A percentile compares a stretch with the other conserved stretches of the same genome.
Conservation (phyloP, 1,140 invertebrate species). For the Schlechtendalia chinensis region DNA sequence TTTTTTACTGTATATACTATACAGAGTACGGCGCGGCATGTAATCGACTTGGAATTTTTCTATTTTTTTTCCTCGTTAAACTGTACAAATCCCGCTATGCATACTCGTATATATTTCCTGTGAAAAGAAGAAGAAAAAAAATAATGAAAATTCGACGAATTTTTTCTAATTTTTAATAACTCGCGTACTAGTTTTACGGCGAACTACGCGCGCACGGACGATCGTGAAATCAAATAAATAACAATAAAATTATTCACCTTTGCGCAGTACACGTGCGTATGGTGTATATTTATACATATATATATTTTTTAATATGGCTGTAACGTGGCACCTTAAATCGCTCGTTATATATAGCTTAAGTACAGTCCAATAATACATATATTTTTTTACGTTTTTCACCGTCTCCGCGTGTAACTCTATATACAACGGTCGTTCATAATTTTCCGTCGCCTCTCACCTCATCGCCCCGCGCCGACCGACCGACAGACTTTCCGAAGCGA, state of each 20-base stretch:
- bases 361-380: background rate
- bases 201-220: too few species aligned
- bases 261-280: too few species aligned
- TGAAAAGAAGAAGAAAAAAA: too few species aligned
- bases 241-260: background rate
- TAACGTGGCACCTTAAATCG: conserved; percentile 7
- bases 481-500: conserved; percentile 31
- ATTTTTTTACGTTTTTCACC: conserved; percentile 23
- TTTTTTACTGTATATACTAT: background rate
- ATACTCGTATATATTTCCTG: too few species aligned
- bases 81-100: too few species aligned
- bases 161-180: too few species aligned
- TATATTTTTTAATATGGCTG: background rate
- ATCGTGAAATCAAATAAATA: too few species aligned
- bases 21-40: too few species aligned
- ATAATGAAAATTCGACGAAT: too few species aligned
- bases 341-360: background rate
- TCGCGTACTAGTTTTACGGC: too few species aligned
- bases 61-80: background rate
- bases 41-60: background rate
- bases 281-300: too few species aligned
- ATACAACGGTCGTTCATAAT: conserved; percentile 7
- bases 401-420: background rate
- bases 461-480: too few species aligned
- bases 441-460: background rate